Conservation (phyloP, 2,888 invertebrate species). For the Plebejus argus region DNA sequence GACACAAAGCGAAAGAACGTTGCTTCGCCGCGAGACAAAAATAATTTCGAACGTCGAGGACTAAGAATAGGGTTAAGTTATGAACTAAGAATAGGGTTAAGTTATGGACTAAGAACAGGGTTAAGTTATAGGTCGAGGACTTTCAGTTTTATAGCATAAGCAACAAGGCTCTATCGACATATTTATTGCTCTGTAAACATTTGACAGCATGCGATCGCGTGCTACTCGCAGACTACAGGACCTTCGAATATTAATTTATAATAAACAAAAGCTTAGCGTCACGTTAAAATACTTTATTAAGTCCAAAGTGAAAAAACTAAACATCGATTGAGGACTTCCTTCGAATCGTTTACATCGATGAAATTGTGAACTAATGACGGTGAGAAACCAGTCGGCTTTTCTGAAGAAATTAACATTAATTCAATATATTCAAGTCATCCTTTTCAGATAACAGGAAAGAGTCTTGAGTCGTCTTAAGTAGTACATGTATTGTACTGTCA, state of each 20-base stretch:
- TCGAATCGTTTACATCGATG: neutral
- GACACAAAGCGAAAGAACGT: neutral
- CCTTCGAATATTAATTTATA: slow-evolving; percentile 62
- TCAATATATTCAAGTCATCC: neutral
- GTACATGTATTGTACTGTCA: neutral
- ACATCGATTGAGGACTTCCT: neutral
- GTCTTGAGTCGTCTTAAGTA: neutral
- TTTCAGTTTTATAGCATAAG: neutral
- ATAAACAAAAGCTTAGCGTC: slow-evolving; percentile 33
- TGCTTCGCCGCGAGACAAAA: neutral
- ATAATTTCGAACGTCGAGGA: neutral
- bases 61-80: neutral
- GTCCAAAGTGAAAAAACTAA: neutral
- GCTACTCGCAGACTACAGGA: slow-evolving; percentile 44
- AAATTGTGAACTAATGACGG: neutral
- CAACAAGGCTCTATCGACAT: slow-evolving; percentile 25
- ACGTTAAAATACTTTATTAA: neutral
- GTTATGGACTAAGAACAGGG: neutral
- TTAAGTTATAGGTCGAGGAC: neutral
- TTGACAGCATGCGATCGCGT: slow-evolving; percentile 52
- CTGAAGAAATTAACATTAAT: neutral
- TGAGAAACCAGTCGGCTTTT: neutral
- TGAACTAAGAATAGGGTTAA: neutral
- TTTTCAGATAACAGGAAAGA: neutral
- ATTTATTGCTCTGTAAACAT: slow-evolving; percentile 38